phyloP scores from a whole-genome alignment of 2,797 vertebrate species.

The Helostoma temminkii region DNA sequence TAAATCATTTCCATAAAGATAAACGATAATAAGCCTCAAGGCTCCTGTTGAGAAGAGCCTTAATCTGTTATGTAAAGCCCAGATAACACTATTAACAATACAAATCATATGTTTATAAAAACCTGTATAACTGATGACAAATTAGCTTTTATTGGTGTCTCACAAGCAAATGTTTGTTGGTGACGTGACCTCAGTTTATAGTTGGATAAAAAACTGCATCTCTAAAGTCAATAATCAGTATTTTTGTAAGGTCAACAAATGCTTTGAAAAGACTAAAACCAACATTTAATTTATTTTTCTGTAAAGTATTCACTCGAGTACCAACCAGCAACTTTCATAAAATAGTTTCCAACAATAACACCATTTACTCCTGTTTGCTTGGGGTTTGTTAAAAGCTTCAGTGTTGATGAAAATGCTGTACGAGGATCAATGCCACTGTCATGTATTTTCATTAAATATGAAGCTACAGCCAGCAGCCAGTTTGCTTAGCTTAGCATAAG shows the following conservation, averaged over 20 bases:
- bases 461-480: background rate
- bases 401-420: background rate
- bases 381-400: background rate
- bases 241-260: slow-evolving; percentile 21
- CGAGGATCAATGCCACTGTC: background rate
- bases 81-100: background rate
- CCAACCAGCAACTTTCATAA: background rate
- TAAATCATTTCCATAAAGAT: slow-evolving; percentile 25
- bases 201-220: slow-evolving; percentile 3
- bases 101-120: background rate
- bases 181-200: background rate
- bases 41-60: background rate
- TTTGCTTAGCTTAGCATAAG: background rate
- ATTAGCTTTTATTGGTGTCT: background rate
- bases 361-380: background rate
- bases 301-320: background rate
- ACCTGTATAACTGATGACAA: slow-evolving; percentile 6
- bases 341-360: no score
- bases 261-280: slow-evolving; percentile 8
- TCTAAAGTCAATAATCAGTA: background rate
- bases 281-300: slow-evolving; percentile 2
- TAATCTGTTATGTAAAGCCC: slow-evolving; percentile 7
- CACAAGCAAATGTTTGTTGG: background rate
- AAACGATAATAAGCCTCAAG: slow-evolving; percentile 4
- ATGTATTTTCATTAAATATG: background rate